Evolutionary conservation across 2,888 invertebrate species (phyloP), one percentile per base, ranked within the genome.

Genomic region (Brachyptera putata): DNA sequence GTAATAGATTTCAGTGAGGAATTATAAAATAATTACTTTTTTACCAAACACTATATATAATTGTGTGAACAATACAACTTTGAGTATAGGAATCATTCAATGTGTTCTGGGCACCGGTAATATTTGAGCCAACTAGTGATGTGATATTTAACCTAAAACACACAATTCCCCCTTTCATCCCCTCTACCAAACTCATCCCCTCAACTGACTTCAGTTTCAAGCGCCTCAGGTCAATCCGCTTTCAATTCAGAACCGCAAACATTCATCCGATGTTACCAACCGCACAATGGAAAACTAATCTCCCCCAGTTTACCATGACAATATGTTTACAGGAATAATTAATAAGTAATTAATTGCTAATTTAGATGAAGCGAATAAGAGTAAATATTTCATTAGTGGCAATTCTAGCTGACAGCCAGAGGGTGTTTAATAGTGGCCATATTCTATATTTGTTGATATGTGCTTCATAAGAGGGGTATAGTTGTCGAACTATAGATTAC

Each of bases 271-370:
- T 46, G 46, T n/a, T n/a, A n/a, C n/a, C n/a, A n/a, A n/a, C 21
- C 21, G 21, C 46, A 13, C 46, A 46, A 43, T 14, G 21, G 9
- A 43, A 46, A 46, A n/a, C 46, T 46, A 11, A 18, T 46, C 46
- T 9, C 21, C 46, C 46, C 46, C 14, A 25, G 34, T 50, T 4
- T 26, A 26, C 53, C 36, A 18, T 36, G 53, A 36, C 53, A 53
- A 53, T 46, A 46, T 53, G 53, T 18, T 18, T 21, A 16, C 34
- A 18, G 14, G 36, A 34, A 53, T 14, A 34, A 53, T 53, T 53
- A 34, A 53, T 53, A 11, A 7, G 1, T 18, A 18, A 53, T 53
- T 53, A 53, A 36, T 53, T 53, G n/a, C 30, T n/a, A n/a, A n/a
- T 30, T 11, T 30, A 11, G 30, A 30, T 30, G 5, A 30, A 30